A percentile compares a stretch with the other conserved stretches of the same genome.
These are phyloP conservation scores for Parazoanthus atlanticus DNA, from an alignment of 92 coral and sea anemone genomes.

Conservation along the genomic window DNA sequence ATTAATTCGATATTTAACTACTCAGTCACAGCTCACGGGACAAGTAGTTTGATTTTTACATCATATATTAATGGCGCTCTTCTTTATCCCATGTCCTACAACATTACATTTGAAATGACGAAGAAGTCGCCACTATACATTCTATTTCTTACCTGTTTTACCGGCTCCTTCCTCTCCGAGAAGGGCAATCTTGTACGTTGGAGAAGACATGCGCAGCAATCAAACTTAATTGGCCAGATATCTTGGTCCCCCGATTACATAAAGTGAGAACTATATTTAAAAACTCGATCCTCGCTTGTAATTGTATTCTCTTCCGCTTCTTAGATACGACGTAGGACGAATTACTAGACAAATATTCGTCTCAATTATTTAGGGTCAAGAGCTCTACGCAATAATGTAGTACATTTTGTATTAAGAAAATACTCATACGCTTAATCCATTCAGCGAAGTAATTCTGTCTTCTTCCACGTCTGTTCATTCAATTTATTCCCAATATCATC, in stretches of 20 bases:
- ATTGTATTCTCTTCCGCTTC: too few species aligned
- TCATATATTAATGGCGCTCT: too few species aligned
- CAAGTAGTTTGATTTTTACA: too few species aligned
- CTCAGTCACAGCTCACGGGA: too few species aligned
- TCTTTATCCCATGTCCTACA: neutral
- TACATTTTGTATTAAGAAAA: neutral
- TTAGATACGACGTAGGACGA: too few species aligned
- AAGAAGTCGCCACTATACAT: neutral
- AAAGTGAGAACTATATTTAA: too few species aligned
- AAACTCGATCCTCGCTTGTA: too few species aligned
- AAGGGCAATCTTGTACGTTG: constrained; percentile 73
- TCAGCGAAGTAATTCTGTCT: neutral
- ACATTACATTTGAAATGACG: neutral
- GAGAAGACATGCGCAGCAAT: constrained; percentile 41
- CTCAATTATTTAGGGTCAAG: neutral
- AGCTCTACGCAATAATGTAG: neutral
- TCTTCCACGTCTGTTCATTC: neutral
- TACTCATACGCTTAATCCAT: neutral
- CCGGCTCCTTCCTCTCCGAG: constrained; percentile 87
- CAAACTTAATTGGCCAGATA: too few species aligned
- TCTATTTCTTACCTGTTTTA: constrained; percentile 67
- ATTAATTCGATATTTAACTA: too few species aligned
- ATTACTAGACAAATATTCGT: neutral
- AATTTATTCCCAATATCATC: neutral
- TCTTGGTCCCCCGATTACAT: neutral